Base-by-base conservation (phyloP, 2,797 vertebrate genomes). In the Scolopax rusticola region DNA sequence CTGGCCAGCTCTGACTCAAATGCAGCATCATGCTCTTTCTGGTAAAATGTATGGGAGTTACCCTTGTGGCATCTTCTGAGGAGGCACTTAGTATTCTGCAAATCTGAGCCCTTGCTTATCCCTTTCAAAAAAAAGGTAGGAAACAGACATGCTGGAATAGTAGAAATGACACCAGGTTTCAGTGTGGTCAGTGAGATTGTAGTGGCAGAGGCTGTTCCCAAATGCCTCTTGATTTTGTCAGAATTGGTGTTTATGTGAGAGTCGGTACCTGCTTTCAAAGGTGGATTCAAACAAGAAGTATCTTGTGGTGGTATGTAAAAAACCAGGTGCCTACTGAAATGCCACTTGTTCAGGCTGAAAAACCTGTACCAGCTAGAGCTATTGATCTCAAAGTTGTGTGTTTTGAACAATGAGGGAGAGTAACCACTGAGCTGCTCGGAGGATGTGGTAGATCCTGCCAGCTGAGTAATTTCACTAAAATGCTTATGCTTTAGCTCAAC, bases 291-390 rank as follows among this genome's bases (percentile, higher is more conserved):
- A 30, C 56, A 36, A 32, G 30, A n/a, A 61, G 7, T 54, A 3
- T 57, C 32, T 68, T 57, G 36, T 74, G 70, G 75, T 88, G 74
- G 36, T 70, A 1, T 43, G 25, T 68, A 38, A 80, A 38, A 80
- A 69, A 84, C 2, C 23, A 51, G 38, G 30, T 69, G 61, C 79
- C 53, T 95, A 76, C 51, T 90, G 89, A 84, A 90, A 45, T 63
- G 65, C 13, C 43, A 41, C 54, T 23, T 60, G 82, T 81, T 84
- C 19, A 67, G 54, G 91, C 83, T 93, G 89, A 76, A 83, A 77
- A 94, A 84, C 91, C 74, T 79, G 74, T 41, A 70, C 38, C 38
- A 63, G n/a, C 8, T 43, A 2, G 61, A 79, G 69, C 83, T 88
- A 76, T 70, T 86, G 82, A 43, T 78, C 43, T 28, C 6, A 14